Evolutionary conservation across 1,140 invertebrate species (phyloP).

Genomic region (Carcinoscorpius rotundicauda): DNA sequence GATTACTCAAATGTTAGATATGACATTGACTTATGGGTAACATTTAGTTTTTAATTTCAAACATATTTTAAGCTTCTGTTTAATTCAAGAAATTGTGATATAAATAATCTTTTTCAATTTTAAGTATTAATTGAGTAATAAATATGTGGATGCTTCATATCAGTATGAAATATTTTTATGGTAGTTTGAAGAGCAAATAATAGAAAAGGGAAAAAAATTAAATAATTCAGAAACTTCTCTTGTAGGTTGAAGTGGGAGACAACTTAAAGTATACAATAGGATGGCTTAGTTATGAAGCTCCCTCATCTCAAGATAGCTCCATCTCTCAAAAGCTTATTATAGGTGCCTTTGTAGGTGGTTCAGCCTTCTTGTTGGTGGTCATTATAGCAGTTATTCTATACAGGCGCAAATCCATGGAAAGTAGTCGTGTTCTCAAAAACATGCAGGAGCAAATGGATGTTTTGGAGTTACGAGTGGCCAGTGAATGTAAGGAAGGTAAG

Average conservation of each 20-base stretch:
- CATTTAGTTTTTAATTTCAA: too few relatives aligned
- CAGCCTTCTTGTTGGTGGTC: conserved; percentile 57
- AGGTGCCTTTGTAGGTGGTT: conserved; percentile 51
- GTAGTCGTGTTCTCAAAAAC: conserved; percentile 88
- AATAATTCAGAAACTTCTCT: too few relatives aligned
- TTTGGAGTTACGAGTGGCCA: conserved; percentile 66
- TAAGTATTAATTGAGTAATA: too few relatives aligned
- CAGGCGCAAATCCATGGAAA: conserved; percentile 88
- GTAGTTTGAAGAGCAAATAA: too few relatives aligned
- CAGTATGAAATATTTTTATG: too few relatives aligned
- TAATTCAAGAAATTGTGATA: too few relatives aligned
- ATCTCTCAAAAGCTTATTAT: conserved; percentile 65
- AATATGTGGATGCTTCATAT: too few relatives aligned
- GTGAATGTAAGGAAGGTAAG: conserved; percentile 46
- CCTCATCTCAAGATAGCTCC: conserved; percentile 59
- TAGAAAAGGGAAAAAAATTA: too few relatives aligned
- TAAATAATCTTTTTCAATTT: too few relatives aligned
- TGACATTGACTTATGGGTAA: too few relatives aligned
- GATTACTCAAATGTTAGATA: too few relatives aligned
- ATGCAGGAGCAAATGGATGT: conserved; percentile 99
- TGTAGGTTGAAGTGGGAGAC: conserved; percentile 49
- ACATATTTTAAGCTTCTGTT: too few relatives aligned
- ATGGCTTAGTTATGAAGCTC: conserved; percentile 76
- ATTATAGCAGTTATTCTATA: conserved; percentile 76
- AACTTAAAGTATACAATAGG: conserved; percentile 75